Evolutionary conservation across 2,797 vertebrate species (phyloP), one percentile per base, ranked within the genome.

Genomic region (Poecile montanus): DNA sequence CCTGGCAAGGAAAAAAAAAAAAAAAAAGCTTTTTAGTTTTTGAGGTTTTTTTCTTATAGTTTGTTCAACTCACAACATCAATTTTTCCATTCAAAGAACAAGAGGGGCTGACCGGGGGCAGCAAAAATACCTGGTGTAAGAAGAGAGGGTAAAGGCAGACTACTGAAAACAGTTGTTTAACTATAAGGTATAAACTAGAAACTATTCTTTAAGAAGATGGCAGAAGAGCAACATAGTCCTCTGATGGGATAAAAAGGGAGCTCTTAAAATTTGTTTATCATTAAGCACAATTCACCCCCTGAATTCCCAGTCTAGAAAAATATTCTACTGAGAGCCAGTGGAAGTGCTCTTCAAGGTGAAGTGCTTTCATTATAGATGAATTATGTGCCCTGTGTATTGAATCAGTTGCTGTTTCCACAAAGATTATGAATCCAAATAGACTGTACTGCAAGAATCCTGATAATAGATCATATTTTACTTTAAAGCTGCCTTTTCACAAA

Each of bases 261-360:
- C 11, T 40, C 25, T 71, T 65, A 71, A 20, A 61, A 74, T 81
- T 91, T 7, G 40, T 90, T 91, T 90, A n/a, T 34, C 10, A 67
- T 48, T 61, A 80, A 74, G 7, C 17, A 65, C 47, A 85, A n/a
- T 42, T 40, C 9, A 14, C 2, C 20, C 5, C 14, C 12, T 3
- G 38, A 67, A 57, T 50, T 92, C 60, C 80, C 45, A 38, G 4
- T 63, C 48, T 9, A 86, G 19, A 86, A 23, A 19, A 53, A 30
- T 34, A 4, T 85, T 85, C 21, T 66, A 18, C n/a, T 50, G 57
- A 50, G 30, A 65, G 22, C 11, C 3, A 2, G 29, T 44, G 22
- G 51, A 90, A 91, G 45, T 71, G 30, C 40, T 81, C 62, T 91
- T 95, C 58, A 94, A 88, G 72, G 50, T 90, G 61, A 81, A 83